Evolutionary conservation across 2,888 invertebrate genomes (phyloP), one percentile per base, ranked within the genome.

Genomic region (Escarpia spicata): DNA sequence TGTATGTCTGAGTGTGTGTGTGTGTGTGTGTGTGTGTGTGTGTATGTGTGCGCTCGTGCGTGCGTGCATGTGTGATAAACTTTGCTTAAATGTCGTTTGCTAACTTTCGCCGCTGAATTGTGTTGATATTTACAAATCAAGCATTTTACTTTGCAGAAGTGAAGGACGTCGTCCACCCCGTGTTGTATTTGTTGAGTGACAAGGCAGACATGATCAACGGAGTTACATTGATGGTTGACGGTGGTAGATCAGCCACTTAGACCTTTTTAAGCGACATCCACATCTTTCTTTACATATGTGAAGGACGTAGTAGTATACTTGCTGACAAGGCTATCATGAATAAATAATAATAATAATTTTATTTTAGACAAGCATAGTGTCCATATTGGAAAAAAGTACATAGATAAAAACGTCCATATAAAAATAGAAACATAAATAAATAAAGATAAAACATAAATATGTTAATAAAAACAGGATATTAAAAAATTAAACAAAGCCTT

Each of bases 181-280:
- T 98, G n/a, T 95, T 98, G 91, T 99, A 98, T 96, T 97, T 99
- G 92, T 97, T 99, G 90, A 98, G 98, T 95, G 97, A 98, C 94
- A 97, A 97, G 94, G 97, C 99, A 4, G 97, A 97, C 92, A 98
- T 98, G 98, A 98, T 98, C 92, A 98, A 97, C 93, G 99, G 98
- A 8, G 97, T 97, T 26, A 93, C 92, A 12, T 92, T 95, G 0
- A 94, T 94, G 6, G 93, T 95, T 9, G 95, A 95, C 75, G 95
- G 95, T 9, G 95, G 95, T 26, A 19, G 6, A n/a, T 26, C 75
- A 26, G 75, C 75, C 19, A n/a, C 19, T 15, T 75, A 75, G 75
- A 75, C 15, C 75, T 26, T 2, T 6, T 37, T 37, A 60, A 26
- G 19, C 19, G 26, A 26, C 75, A 75, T 37, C 37, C 75, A 26